phyloP scores from a whole-genome alignment of 2,113 vertebrate genomes.

The Paradisaea rubra region DNA sequence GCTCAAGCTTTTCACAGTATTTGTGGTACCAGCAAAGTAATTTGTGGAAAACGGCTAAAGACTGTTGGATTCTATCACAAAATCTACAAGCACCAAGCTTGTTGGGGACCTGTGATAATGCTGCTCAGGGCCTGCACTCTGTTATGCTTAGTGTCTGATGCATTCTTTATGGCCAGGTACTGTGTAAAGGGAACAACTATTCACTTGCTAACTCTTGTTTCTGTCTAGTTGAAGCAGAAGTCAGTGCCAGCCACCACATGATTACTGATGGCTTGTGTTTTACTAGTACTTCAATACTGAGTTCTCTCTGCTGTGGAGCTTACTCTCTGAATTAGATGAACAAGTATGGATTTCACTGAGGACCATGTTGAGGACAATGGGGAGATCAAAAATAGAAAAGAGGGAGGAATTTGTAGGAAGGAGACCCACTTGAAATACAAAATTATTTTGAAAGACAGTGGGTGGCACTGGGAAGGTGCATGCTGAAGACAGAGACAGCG shows the following conservation, averaged over 20 bases:
- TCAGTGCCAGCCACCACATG: not conserved
- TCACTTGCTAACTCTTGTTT: slow-evolving; percentile 40
- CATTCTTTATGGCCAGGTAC: slow-evolving; percentile 6
- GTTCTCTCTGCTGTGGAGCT: not conserved
- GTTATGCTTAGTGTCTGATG: slow-evolving; percentile 13
- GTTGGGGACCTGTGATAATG: slow-evolving; percentile 10
- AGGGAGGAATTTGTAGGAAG: not conserved
- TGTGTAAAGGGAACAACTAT: not conserved
- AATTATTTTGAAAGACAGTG: not conserved
- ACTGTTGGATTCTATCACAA: slow-evolving; percentile 32
- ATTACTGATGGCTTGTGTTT: not conserved
- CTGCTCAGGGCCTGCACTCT: slow-evolving; percentile 1
- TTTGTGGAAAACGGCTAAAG: slow-evolving; percentile 44
- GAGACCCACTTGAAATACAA: not conserved
- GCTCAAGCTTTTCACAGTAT: not conserved
- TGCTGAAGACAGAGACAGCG: not conserved
- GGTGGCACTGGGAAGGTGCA: not conserved
- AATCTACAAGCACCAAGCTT: slow-evolving; percentile 26
- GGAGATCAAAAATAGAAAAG: not conserved
- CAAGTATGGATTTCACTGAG: not conserved
- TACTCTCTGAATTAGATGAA: not conserved
- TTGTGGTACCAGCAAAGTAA: not conserved
- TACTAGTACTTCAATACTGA: not conserved
- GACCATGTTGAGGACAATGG: not conserved
- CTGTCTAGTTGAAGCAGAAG: slow-evolving; percentile 9